Evolutionary conservation across 2,888 invertebrate genomes (phyloP).

Genomic region (Xestia ashworthii): DNA sequence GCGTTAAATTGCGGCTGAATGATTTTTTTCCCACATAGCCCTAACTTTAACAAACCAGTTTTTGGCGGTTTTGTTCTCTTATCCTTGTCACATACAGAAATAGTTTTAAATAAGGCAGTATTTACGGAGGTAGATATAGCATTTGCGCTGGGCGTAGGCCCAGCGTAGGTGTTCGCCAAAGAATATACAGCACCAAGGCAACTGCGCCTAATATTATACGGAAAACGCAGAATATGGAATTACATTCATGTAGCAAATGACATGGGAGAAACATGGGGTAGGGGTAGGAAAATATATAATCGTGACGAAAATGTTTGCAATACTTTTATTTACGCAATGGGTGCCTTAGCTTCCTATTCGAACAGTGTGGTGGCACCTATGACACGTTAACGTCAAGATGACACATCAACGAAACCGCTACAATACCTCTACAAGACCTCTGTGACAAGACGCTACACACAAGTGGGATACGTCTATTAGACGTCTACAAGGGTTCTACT

Average conservation of each 20-base stretch:
- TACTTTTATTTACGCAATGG: background rate
- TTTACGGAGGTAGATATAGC: background rate
- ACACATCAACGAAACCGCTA: background rate
- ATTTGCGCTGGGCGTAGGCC: background rate
- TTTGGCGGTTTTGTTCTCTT: background rate
- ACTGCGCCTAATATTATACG: background rate
- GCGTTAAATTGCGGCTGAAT: background rate
- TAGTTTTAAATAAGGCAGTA: background rate
- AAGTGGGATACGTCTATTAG: background rate
- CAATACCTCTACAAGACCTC: background rate
- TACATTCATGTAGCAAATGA: background rate
- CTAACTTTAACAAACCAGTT: background rate
- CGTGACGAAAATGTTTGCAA: background rate
- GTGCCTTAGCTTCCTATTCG: background rate
- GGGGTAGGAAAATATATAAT: background rate
- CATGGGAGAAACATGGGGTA: background rate
- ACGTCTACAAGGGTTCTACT: background rate
- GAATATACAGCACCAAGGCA: background rate
- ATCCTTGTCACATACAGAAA: background rate
- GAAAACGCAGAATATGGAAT: background rate
- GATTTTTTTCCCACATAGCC: background rate
- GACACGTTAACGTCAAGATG: too few relatives aligned
- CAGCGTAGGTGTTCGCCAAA: background rate
- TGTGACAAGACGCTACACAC: background rate
- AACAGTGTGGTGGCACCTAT: background rate